Evolutionary conservation across 2,113 vertebrate species (phyloP).

Genomic region (Antennarius striatus): DNA sequence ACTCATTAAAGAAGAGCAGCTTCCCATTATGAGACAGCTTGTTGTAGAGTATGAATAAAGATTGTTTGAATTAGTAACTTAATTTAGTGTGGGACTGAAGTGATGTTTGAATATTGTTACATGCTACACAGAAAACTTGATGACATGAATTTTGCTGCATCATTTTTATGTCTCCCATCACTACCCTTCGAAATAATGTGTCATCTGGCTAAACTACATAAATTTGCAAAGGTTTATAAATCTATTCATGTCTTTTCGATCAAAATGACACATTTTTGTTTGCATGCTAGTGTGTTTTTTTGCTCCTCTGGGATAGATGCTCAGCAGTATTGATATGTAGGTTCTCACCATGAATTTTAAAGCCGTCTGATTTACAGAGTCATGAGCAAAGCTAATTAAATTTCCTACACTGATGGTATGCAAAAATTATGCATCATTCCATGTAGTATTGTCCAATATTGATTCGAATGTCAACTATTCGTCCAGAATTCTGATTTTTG

Average conservation of each 20-base stretch:
- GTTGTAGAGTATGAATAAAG: constrained; percentile 34
- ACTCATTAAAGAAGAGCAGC: constrained; percentile 57
- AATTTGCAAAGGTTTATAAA: constrained; percentile 13
- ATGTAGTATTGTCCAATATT: constrained; percentile 57
- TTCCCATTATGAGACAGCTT: constrained; percentile 38
- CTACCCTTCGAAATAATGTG: constrained; percentile 12
- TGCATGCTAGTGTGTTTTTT: constrained; percentile 22
- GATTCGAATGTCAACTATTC: constrained; percentile 52
- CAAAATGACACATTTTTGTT: constrained; percentile 9
- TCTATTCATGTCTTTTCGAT: constrained; percentile 17
- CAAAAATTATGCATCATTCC: constrained; percentile 34
- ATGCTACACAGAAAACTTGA: background rate
- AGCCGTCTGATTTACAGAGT: constrained; percentile 52
- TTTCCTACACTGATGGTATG: constrained; percentile 22
- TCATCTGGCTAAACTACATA: constrained; percentile 16
- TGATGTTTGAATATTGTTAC: constrained; percentile 16
- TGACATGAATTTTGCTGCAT: background rate
- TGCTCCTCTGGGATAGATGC: constrained; percentile 46
- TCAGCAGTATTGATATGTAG: constrained; percentile 53
- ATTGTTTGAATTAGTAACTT: constrained; percentile 29
- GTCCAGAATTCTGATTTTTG: constrained; percentile 45
- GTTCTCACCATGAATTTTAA: constrained; percentile 51
- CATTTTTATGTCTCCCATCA: constrained; percentile 8
- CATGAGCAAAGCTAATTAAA: constrained; percentile 49
- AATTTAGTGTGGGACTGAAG: constrained; percentile 12